These are phyloP conservation scores for Medauroidea extradentata DNA, from an alignment of 1,140 invertebrate genomes.

Conservation along the genomic window DNA sequence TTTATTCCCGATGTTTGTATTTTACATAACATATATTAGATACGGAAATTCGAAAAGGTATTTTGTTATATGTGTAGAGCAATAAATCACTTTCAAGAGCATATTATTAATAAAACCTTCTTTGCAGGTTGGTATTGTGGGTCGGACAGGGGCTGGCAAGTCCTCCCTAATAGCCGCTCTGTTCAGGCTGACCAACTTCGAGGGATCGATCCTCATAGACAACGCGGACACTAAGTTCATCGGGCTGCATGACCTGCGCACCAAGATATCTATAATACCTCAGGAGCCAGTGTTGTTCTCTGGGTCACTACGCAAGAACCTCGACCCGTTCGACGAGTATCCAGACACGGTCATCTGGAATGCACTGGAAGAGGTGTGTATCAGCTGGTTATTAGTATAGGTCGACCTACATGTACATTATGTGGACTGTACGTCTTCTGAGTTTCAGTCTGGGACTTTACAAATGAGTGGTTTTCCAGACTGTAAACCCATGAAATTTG, in stretches of 20 bases:
- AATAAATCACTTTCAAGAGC: too few relatives aligned
- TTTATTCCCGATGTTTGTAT: too few relatives aligned
- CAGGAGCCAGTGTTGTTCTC: slow-evolving; percentile 70
- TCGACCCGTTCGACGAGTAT: slow-evolving; percentile 64
- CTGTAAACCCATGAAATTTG: neutral
- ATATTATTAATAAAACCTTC: too few relatives aligned
- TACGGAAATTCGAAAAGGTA: too few relatives aligned
- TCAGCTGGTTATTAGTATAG: neutral
- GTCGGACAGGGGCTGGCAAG: slow-evolving; percentile 54
- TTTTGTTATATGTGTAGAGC: too few relatives aligned
- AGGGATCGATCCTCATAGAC: slow-evolving; percentile 53
- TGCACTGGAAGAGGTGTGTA: slow-evolving; percentile 56
- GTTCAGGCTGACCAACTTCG: slow-evolving; percentile 40
- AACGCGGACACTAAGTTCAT: slow-evolving; percentile 49
- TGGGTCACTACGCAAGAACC: slow-evolving; percentile 60
- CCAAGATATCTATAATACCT: slow-evolving; percentile 62
- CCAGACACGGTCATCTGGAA: slow-evolving; percentile 47
- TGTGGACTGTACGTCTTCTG: neutral
- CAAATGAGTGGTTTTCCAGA: neutral
- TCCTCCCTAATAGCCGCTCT: slow-evolving; percentile 40
- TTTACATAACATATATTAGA: too few relatives aligned
- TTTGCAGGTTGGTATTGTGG: slow-evolving; percentile 50
- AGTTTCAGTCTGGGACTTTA: neutral
- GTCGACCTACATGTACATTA: slow-evolving; percentile 12
- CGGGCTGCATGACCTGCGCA: slow-evolving; percentile 56